Base-by-base conservation (phyloP, 2,888 invertebrate species). In the Dascillus cervinus region DNA sequence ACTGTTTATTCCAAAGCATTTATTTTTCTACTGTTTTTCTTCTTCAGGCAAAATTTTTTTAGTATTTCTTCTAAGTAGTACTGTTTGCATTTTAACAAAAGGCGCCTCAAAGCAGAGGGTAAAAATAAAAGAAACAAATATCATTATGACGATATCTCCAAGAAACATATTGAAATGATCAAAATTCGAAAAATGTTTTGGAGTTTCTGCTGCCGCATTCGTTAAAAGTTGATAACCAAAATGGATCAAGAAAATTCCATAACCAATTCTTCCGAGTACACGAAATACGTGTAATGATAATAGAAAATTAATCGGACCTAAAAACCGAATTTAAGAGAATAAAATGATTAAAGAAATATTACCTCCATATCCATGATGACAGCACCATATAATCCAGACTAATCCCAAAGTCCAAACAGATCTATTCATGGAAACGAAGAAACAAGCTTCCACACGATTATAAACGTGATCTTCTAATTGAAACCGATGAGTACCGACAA, bases 311-410 rank as follows among this genome's bases (percentile, higher is more conserved):
- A 59, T 29, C 20, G 52, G 35, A 28, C 57, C 58, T 58, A 37
- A 35, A 45, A 46, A 22, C 23, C 10, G 11, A 34, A 30, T 26
- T 27, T 26, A 3, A 34, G 9, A 22, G 9, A 11, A 2, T 14
- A 13, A 3, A 35, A 13, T 13, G 11, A 31, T 10, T 27, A 19
- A 25, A 6, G 15, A 12, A 32, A 9, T 14, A 22, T 45, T 45
- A 66, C 68, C 67, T 53, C 70, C 72, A 45, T 66, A 58, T 13
- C 71, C 71, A 25, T 62, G 56, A 11, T 60, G 55, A 41, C 71
- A 71, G 21, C 67, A 65, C 47, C 67, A 67, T 26, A 73, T 62
- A 3, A 73, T 60, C 73, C 73, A 73, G 19, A 56, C 57, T 5
- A 72, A 43, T 3, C 64, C 63, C 3, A 63, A 29, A 1, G 63